These are phyloP conservation scores for Dryococelus australis DNA, from an alignment of 2,888 invertebrate species.

Conservation along the genomic window DNA sequence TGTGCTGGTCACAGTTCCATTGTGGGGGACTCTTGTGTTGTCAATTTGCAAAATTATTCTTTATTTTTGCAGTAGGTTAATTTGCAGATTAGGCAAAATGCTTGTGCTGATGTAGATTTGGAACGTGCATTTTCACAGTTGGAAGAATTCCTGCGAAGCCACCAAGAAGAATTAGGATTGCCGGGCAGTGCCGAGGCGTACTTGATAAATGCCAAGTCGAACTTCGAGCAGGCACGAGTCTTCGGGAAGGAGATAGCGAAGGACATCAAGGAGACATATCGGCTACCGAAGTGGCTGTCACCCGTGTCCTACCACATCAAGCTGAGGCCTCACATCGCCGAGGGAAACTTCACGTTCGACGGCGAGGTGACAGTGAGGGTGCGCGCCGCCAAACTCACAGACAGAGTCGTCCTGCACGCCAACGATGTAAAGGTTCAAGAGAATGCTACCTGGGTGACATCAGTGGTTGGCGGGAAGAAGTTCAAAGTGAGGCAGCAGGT, in stretches of 20 bases:
- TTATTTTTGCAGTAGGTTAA: too few species aligned
- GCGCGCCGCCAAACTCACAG: not conserved
- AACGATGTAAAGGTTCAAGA: not conserved
- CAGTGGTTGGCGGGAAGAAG: not conserved
- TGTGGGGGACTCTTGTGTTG: too few species aligned
- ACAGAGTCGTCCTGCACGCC: conserved; percentile 18
- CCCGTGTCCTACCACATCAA: not conserved
- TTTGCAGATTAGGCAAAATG: too few species aligned
- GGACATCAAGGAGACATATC: not conserved
- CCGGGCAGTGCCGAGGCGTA: not conserved
- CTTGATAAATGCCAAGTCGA: not conserved
- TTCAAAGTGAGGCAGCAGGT: not conserved
- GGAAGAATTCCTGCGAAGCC: not conserved
- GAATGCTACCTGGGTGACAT: not conserved
- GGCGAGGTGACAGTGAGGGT: not conserved
- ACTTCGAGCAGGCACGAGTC: not conserved
- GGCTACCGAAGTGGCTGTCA: not conserved
- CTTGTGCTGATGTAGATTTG: too few species aligned
- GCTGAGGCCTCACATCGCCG: not conserved
- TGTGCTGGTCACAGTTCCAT: too few species aligned
- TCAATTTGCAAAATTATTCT: too few species aligned
- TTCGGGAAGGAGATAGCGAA: not conserved
- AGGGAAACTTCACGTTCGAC: conserved; percentile 21
- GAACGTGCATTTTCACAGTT: not conserved
- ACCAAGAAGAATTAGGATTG: not conserved